Evolutionary conservation across 2,888 invertebrate species (phyloP), one percentile per base, ranked within the genome.

Genomic region (Trichogramma evanescens): DNA sequence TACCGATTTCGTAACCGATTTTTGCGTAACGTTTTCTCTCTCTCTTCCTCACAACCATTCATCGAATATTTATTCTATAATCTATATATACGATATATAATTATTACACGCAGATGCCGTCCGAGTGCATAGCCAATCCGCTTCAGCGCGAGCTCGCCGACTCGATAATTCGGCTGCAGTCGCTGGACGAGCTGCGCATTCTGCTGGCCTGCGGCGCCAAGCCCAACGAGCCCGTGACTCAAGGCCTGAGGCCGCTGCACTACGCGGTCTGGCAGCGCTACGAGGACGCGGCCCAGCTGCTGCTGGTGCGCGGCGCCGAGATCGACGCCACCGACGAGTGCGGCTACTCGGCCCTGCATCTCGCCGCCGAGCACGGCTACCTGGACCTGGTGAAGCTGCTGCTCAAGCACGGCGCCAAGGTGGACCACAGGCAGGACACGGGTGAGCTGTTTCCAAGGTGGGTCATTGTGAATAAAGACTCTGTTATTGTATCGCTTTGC

Each of bases 281-380:
- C 74, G 81, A 85, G 66, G 91, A 91, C 68, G 93, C 93, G 0
- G 89, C 91, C 0, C 84, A 88, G 57, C 80, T 94, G 56, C 80
- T 95, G 54, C 80, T 95, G 49, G 90, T 91, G 0, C 81, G 91
- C 44, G 93, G 92, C 6, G 88, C 91, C 68, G 87, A 92, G 72
- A 86, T 91, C 44, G 88, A 92, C 74, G 89, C 90, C 0, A 84
- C 86, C 1, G 93, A 94, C 71, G 93, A 93, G 73, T 92, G 93
- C 68, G 95, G 95, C 0, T 95, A 94, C 78, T 91, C 93, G 60
- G 90, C 95, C 0, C 78, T 95, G 50, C 95, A 95, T 79, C 82
- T 95, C 8, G 90, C 92, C n/a, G 90, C 94, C 0, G 91, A 94
- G 69, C 90, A 91, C 71, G 93, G 92, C 80, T 89, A 80, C 74